A percentile compares a stretch with the other conserved stretches of the same genome.
Conservation (phyloP, 1,140 invertebrate genomes). For the Bombus confusus region DNA sequence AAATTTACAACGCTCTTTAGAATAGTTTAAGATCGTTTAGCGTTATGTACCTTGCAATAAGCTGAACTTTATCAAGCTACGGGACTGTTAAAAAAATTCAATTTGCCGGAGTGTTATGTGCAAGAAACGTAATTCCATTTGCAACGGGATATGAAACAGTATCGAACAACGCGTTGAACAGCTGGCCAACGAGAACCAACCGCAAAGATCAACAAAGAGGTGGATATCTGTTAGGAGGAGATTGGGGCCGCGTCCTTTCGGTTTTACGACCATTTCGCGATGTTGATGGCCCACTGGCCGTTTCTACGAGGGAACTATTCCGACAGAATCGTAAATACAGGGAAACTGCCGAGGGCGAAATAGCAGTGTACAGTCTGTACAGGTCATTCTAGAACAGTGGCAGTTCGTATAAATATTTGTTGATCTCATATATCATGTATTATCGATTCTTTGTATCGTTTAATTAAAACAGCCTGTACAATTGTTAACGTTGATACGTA, state of each 20-base stretch:
- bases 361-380: not conserved
- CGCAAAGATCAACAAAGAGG: not conserved
- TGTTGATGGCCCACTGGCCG: slow-evolving; percentile 16
- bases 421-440: no score
- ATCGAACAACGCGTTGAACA: slow-evolving; percentile 10
- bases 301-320: slow-evolving; percentile 13
- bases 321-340: slow-evolving; percentile 47
- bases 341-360: slow-evolving; percentile 6
- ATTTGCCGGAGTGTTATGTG: not conserved
- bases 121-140: not conserved
- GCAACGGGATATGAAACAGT: slow-evolving; percentile 12
- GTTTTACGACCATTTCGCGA: slow-evolving; percentile 47
- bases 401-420: no score
- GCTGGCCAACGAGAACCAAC: not conserved
- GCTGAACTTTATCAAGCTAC: not conserved
- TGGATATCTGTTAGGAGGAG: slow-evolving; percentile 45
- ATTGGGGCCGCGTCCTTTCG: slow-evolving; percentile 23
- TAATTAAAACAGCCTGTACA: no score
- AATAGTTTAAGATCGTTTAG: no score
- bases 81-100: not conserved
- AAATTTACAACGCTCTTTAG: not conserved
- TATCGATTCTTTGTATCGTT: no score
- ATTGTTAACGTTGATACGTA: no score
- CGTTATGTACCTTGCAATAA: not conserved
- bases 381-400: not conserved